Percentiles rank a stretch among this genome's conserved stretches.
phyloP scores from a whole-genome alignment of 1,140 invertebrate species.

The Atta texana region DNA sequence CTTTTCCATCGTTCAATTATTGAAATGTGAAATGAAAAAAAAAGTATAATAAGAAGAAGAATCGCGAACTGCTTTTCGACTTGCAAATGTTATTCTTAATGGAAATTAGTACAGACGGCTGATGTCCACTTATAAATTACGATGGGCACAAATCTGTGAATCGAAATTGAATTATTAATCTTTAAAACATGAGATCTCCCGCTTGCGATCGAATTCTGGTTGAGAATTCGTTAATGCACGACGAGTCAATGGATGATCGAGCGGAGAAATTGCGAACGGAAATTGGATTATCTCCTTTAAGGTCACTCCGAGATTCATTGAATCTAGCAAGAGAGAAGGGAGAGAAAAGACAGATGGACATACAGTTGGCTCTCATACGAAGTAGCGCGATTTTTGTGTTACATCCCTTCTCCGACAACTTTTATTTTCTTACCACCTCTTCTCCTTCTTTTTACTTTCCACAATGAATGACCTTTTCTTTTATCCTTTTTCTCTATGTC shows the following conservation, averaged over 20 bases:
- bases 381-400: conserved; percentile 58
- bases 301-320: conserved; percentile 77
- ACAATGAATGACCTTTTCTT: conserved; percentile 19
- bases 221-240: neutral
- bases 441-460: conserved; percentile 42
- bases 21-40: conserved; percentile 35
- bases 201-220: neutral
- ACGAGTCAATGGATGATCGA: conserved; percentile 18
- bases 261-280: conserved; percentile 15
- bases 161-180: conserved; percentile 35
- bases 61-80: conserved; percentile 18
- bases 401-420: neutral
- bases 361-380: conserved; percentile 24
- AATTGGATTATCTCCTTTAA: conserved; percentile 73
- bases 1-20: conserved; percentile 36
- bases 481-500: conserved; percentile 1
- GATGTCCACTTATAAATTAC: conserved; percentile 2
- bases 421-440: conserved; percentile 36
- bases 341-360: neutral
- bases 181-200: conserved; percentile 10
- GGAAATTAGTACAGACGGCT: conserved; percentile 11
- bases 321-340: conserved; percentile 63
- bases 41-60: neutral
- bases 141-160: neutral
- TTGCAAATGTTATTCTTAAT: conserved; percentile 54